A percentile compares a stretch with the other conserved stretches of the same genome.
Evolutionary conservation across 2,797 vertebrate species (phyloP).

Genomic region (Enteromius fasciolatus): DNA sequence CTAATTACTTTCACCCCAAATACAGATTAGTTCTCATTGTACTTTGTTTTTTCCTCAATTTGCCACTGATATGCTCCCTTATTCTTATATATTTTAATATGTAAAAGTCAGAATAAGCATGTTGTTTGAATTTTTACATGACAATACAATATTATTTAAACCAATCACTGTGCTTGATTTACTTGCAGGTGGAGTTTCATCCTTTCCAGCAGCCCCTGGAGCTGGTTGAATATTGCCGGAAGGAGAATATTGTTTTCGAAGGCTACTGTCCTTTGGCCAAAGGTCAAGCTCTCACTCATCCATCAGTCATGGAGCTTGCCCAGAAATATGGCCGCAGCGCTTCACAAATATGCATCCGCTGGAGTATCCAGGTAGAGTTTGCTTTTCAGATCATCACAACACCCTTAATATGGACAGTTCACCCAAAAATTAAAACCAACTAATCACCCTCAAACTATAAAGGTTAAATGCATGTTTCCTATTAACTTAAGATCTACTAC

Average conservation of each 20-base stretch:
- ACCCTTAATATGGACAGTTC: background rate
- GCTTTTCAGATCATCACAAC: background rate
- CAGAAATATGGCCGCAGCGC: conserved; percentile 75
- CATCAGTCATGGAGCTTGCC: conserved; percentile 71
- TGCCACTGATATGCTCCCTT: too few relatives aligned
- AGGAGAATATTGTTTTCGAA: conserved; percentile 78
- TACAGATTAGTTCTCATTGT: too few relatives aligned
- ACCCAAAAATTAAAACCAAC: background rate
- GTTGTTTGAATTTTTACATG: too few relatives aligned
- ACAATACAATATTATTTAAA: too few relatives aligned
- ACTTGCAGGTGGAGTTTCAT: conserved; percentile 79
- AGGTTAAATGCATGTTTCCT: background rate
- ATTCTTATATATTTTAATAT: too few relatives aligned
- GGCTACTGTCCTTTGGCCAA: conserved; percentile 82
- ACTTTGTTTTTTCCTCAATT: too few relatives aligned
- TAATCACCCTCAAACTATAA: background rate
- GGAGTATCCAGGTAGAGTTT: conserved; percentile 77
- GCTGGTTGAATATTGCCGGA: conserved; percentile 75
- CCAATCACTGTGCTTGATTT: background rate
- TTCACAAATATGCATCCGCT: conserved; percentile 80
- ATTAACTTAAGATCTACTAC: background rate
- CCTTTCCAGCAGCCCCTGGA: conserved; percentile 81
- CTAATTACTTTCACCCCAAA: too few relatives aligned
- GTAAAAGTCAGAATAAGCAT: too few relatives aligned
- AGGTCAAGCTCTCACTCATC: conserved; percentile 74